Evolutionary conservation across 2,797 vertebrate genomes (phyloP).

Genomic region (Rousettus madagascariensis): DNA sequence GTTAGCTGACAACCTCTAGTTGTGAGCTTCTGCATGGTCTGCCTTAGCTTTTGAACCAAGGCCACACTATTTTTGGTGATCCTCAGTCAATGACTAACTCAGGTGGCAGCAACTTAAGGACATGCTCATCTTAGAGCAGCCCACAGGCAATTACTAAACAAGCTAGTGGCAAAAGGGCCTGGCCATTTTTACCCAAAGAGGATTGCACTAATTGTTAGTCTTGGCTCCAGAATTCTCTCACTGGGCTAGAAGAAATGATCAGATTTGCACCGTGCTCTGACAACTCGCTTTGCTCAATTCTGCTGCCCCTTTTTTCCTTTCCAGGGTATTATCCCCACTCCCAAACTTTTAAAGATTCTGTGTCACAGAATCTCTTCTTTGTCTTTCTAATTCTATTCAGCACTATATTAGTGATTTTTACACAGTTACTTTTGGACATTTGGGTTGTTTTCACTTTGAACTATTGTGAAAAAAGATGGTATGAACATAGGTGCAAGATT

Average conservation of each 20-base stretch:
- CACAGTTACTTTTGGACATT: not conserved
- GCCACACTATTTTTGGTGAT: conserved; percentile 8
- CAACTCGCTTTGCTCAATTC: not conserved
- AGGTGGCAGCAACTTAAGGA: not conserved
- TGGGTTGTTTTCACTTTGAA: not conserved
- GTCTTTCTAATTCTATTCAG: not conserved
- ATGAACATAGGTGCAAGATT: not conserved
- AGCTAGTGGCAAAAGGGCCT: not conserved
- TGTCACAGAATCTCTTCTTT: not conserved
- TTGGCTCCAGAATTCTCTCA: not conserved
- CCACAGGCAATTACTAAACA: not conserved
- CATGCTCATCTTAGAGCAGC: not conserved
- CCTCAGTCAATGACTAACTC: not conserved
- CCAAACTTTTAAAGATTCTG: not conserved
- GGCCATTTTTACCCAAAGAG: not conserved
- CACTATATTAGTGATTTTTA: not conserved
- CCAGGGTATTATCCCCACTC: not conserved
- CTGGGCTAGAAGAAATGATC: not conserved
- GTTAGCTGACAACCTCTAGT: not conserved
- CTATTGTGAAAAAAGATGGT: not conserved
- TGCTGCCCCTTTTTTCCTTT: not conserved
- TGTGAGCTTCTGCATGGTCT: not conserved
- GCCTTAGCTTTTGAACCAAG: not conserved
- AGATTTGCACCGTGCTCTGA: not conserved
- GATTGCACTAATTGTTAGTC: not conserved